These are phyloP conservation scores for Musca vetustissima DNA, from an alignment of 1,140 invertebrate species.

Conservation along the genomic window DNA sequence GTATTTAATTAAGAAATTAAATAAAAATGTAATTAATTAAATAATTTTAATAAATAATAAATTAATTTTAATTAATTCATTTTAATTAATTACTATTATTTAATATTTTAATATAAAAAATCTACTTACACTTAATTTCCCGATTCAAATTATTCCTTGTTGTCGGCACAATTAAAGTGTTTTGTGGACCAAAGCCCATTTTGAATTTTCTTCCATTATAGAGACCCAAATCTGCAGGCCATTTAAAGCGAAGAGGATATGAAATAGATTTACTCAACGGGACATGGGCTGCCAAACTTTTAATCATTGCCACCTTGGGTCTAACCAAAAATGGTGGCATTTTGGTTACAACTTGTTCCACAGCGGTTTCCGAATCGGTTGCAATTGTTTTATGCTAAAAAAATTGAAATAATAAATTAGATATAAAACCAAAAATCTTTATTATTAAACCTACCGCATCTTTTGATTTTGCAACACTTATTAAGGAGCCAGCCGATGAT, in stretches of 20 bases:
- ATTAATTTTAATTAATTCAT: not conserved
- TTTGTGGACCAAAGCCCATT: conserved; percentile 73
- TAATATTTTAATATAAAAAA: no score
- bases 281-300: conserved; percentile 55
- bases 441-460: conserved; percentile 26
- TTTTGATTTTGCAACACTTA: conserved; percentile 41
- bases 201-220: conserved; percentile 71
- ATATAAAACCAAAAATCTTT: not conserved
- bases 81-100: no score
- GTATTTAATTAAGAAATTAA: no score
- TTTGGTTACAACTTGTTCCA: conserved; percentile 22
- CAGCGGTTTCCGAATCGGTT: no score
- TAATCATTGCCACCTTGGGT: conserved; percentile 52
- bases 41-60: not conserved
- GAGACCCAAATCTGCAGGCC: conserved; percentile 66
- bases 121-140: conserved; percentile 27
- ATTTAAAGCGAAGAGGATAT: conserved; percentile 58
- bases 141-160: conserved; percentile 38
- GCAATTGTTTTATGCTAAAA: not conserved
- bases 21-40: no score
- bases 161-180: conserved; percentile 59
- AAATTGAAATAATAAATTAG: conserved; percentile 3
- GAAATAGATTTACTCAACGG: conserved; percentile 56
- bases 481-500: conserved; percentile 38
- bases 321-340: conserved; percentile 40